Base-by-base conservation (phyloP, 2,113 vertebrate species). In the Zapus hudsonius region DNA sequence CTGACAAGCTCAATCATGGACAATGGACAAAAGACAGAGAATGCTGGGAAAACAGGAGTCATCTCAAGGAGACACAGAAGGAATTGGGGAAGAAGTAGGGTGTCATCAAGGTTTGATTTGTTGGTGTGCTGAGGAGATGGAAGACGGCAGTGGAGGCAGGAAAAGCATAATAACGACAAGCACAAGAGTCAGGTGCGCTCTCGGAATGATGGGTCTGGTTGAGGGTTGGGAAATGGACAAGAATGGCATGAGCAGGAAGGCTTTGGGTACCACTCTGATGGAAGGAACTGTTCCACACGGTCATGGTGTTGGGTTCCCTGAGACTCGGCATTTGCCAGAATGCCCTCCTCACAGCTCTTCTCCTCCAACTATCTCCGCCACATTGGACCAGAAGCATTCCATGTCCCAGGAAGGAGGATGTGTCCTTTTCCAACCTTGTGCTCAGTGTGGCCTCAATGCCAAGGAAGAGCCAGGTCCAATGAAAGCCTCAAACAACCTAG, bases 221-320 rank as follows among this genome's bases (percentile, higher is more conserved):
- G 22, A 89, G 27, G 73, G 7, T 0, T 3, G 4, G 16, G 10
- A 29, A 20, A 27, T 75, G 36, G 47, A 63, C 25, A 42, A 33
- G 40, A 36, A 63, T 3, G 15, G 7, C 15, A 23, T 16, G 23
- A 19, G 20, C 44, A 20, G 10, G 36, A 76, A 73, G 52, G 29
- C 19, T 19, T 81, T 47, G 47, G 76, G 47, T 1, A n/a, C 55
- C n/a, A 69, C 31, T 0, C 27, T 22, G 33, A 27, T 23, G 52
- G 44, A 74, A 76, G 31, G 23, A 55, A 42, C 19, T 55, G 11
- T 27, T 69, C 74, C 61, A 84, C 5, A 36, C 20, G 17, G 36
- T 1, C 44, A 7, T 2, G 19, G 33, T 55, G 19, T 8, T 19
- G 25, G 27, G 15, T 61, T 69, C 20, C 7, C 0, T 2, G 5